Conservation (phyloP, 2,113 vertebrate genomes). For the Notothenia rossii region DNA sequence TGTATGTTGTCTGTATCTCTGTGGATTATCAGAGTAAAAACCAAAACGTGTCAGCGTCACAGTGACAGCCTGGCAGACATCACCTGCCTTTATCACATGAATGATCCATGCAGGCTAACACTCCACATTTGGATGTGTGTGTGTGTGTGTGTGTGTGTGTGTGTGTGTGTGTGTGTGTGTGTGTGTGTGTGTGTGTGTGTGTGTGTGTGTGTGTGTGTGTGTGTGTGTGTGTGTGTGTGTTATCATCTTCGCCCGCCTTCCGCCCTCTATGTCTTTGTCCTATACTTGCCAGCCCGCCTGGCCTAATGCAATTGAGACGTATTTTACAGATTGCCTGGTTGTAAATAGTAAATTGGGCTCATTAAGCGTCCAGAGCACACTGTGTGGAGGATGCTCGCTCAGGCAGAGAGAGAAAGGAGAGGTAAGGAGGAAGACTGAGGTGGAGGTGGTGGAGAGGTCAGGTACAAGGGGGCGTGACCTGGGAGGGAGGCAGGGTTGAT, state of each 20-base stretch:
- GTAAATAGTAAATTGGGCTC: conserved; percentile 66
- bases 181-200: too few species aligned
- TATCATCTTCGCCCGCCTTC: too few species aligned
- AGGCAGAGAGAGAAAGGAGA: conserved; percentile 5
- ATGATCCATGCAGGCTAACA: too few species aligned
- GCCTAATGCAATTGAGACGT: conserved; percentile 35
- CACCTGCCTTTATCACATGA: too few species aligned
- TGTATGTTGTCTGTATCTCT: background rate
- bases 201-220: too few species aligned
- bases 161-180: too few species aligned
- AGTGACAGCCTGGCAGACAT: too few species aligned
- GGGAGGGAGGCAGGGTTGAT: background rate
- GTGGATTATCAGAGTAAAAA: too few species aligned
- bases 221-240: too few species aligned
- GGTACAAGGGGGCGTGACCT: background rate
- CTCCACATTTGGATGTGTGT: background rate
- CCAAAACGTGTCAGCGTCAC: too few species aligned
- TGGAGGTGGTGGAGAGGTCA: background rate
- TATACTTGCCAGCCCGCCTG: background rate
- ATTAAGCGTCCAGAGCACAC: conserved; percentile 45
- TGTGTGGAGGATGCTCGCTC: conserved; percentile 27
- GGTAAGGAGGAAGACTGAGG: background rate
- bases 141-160: background rate
- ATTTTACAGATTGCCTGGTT: conserved; percentile 53
- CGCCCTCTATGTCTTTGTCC: too few species aligned